These are phyloP conservation scores for Cyrtorhinus lividipennis DNA, from an alignment of 1,140 invertebrate genomes.

Conservation along the genomic window DNA sequence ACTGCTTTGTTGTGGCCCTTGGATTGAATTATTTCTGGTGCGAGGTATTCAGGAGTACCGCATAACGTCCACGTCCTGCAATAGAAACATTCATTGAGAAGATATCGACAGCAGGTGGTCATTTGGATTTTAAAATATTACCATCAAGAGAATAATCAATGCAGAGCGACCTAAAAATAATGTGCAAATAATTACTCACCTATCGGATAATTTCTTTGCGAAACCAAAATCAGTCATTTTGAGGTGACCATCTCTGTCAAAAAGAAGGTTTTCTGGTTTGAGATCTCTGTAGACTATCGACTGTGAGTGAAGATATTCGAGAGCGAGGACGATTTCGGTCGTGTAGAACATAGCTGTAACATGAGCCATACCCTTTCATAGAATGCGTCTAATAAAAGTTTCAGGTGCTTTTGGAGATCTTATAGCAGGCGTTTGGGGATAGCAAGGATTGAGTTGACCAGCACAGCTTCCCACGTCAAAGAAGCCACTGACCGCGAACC, in stretches of 20 bases:
- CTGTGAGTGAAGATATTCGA: conserved; percentile 84
- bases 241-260: conserved; percentile 83
- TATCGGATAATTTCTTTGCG: conserved; percentile 81
- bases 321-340: conserved; percentile 79
- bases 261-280: conserved; percentile 85
- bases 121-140: too few relatives aligned
- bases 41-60: conserved; percentile 89
- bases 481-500: too few relatives aligned
- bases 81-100: too few relatives aligned
- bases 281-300: conserved; percentile 71
- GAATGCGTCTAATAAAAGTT: too few relatives aligned
- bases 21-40: conserved; percentile 91
- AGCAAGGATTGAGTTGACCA: too few relatives aligned
- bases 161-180: too few relatives aligned
- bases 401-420: too few relatives aligned
- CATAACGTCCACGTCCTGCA: conserved; percentile 87
- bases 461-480: too few relatives aligned
- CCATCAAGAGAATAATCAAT: too few relatives aligned
- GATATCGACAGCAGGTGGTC: too few relatives aligned
- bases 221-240: conserved; percentile 98
- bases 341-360: conserved; percentile 72
- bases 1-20: conserved; percentile 96
- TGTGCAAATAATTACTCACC: too few relatives aligned
- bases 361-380: neutral
- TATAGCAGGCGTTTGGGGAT: too few relatives aligned